Conservation (phyloP, 2,113 vertebrate species). For the Onychostoma macrolepis region DNA sequence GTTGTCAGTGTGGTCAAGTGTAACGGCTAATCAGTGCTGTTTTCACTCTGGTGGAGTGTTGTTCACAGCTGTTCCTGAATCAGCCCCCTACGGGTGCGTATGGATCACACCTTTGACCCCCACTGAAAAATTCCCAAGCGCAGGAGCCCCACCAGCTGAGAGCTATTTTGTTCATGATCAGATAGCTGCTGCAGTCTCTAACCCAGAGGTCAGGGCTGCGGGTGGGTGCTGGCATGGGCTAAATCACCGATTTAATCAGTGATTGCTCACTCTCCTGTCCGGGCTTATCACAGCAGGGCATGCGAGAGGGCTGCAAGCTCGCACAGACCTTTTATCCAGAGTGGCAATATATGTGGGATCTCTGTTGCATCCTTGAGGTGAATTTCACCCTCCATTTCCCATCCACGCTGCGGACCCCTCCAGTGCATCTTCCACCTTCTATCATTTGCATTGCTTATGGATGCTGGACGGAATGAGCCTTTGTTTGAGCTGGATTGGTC, state of each 20-base stretch:
- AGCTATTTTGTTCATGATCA: constrained; percentile 57
- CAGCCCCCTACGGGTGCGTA: constrained; percentile 12
- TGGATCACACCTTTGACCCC: constrained; percentile 52
- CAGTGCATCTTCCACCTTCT: constrained; percentile 45
- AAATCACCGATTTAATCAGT: constrained; percentile 53
- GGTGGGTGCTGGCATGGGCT: constrained; percentile 50
- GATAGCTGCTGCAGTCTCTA: constrained; percentile 56
- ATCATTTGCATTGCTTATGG: constrained; percentile 60
- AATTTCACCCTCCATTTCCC: constrained; percentile 67
- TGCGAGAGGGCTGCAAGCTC: constrained; percentile 42
- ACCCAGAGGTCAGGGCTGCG: constrained; percentile 60
- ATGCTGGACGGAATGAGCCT: constrained; percentile 56
- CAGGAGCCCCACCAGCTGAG: constrained; percentile 47
- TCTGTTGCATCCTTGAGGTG: constrained; percentile 61
- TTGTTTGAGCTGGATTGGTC: constrained; percentile 51
- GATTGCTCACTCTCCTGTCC: constrained; percentile 63
- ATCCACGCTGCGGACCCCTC: constrained; percentile 40
- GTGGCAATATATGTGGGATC: constrained; percentile 43
- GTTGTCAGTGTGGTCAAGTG: constrained; percentile 25
- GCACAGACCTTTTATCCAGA: constrained; percentile 56
- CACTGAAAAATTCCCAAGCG: constrained; percentile 57
- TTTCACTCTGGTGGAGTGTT: constrained; percentile 15
- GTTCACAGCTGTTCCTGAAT: constrained; percentile 20
- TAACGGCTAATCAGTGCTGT: constrained; percentile 32
- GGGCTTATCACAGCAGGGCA: constrained; percentile 60